Base-by-base conservation (phyloP, 2,797 vertebrate genomes). In the Premnoplex brunnescens region DNA sequence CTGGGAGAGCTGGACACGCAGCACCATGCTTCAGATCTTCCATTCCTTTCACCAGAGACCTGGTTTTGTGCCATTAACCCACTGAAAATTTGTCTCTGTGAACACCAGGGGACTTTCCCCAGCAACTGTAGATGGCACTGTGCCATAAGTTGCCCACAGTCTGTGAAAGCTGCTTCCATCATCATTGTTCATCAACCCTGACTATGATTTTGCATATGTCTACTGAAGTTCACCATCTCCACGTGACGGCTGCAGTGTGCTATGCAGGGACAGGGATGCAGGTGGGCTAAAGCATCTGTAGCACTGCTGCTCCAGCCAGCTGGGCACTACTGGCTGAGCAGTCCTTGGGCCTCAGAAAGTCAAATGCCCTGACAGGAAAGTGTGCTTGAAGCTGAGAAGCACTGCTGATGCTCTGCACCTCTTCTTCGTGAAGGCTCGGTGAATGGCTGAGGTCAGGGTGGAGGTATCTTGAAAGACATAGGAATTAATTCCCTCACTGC, bases 21-120 rank as follows among this genome's bases (percentile, higher is more conserved):
- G 79, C 67, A 49, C 34, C 16, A 8, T 37, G 19, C 76, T 95
- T 95, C 93, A 82, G 72, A 88, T 54, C 24, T 79, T 93, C 81
- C 14, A 5, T 44, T 37, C 46, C 95, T 93, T 66, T 85, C 43
- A 28, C 26, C 36, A 78, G 27, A 41, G 55, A 51, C 22, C 27
- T 44, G 16, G 0, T 73, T 90, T 63, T 91, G 32, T 78, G 84
- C 56, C 84, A 69, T 60, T 51, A 54, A 66, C 52, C 43, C 69
- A 67, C 27, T 10, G 24, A 93, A 73, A 59, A 10, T 41, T 68
- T 54, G 14, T 41, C 83, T 74, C 30, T 60, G 52, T 7, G 9
- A 69, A 73, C 72, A 30, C 19, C 39, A 51, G 68, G 10, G 27
- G 32, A n/a, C 60, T 95, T 93, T 73, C 39, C 49, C 54, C 48